Evolutionary conservation across 92 coral and sea anemone genomes (phyloP), one percentile per base, ranked within the genome.

Genomic region (Hydrozoanthus gracilis): DNA sequence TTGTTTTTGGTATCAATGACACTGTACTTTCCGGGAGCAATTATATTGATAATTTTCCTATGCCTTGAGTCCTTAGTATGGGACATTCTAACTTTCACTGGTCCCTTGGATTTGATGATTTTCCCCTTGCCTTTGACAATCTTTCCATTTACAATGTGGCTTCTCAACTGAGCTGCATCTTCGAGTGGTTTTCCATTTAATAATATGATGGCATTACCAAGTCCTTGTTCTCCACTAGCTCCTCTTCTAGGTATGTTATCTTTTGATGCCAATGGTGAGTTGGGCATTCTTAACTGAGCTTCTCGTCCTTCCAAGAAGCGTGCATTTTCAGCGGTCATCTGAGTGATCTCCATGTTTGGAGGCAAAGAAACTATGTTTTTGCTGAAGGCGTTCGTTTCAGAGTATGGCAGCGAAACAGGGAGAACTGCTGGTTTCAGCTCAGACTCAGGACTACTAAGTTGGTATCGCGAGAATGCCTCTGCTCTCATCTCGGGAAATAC

Each of bases 131-230:
- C 99, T 86, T 87, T 88, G 6, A 97, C 72, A 27, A 95, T 67
- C 74, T 84, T 90, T 16, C 99, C 99, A 79, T 95, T 86, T 73
- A 90, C 88, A 7, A 97, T 94, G 55, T 87, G 93, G 87, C 95
- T 91, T 68, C 99, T 78, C 16, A 97, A 82, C 52, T 97, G 95
- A 14, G 94, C 90, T 66, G 96, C 92, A 71, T 92, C 95, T 44
- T 95, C 99, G 11, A 97, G 78, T 16, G 98, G 97, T 71, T 89
- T 89, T n/a, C 99, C 99, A 85, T 97, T 97, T 46, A 97, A 91
- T 51, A 95, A 68, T 17, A 97, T 92, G 4, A 97, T 82, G 48
- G 92, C 91, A 76, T 94, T 95, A 9, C 86, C 88, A 39, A 92
- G 78, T 44, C 93, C 96, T 56, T 80, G 44, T 55, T 89, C 86